Percentiles rank a stretch among this genome's conserved stretches.
Conservation (phyloP, 1,140 invertebrate genomes). For the Notospermus geniculatus region DNA sequence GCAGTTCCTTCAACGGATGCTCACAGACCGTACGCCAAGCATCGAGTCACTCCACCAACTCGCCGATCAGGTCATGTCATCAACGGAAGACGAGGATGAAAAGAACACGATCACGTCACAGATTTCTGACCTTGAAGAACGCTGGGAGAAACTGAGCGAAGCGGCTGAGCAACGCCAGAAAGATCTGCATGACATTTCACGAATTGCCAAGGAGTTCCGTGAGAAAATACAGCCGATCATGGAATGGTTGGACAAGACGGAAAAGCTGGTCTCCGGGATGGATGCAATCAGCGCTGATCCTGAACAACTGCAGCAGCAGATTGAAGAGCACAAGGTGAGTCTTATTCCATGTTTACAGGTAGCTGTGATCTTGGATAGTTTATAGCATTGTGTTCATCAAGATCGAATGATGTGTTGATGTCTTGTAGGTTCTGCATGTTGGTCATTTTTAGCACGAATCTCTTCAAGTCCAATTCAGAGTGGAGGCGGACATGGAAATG, state of each 20-base stretch:
- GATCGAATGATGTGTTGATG: too few species aligned
- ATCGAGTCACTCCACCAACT: constrained; percentile 65
- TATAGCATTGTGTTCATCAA: too few species aligned
- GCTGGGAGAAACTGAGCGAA: constrained; percentile 62
- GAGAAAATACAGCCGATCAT: constrained; percentile 85
- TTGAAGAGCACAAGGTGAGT: constrained; percentile 62
- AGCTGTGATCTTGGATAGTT: too few species aligned
- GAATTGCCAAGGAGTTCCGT: constrained; percentile 59
- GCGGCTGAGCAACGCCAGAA: constrained; percentile 81
- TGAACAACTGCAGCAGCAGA: constrained; percentile 84
- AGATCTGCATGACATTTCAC: constrained; percentile 70
- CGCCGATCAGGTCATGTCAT: constrained; percentile 34
- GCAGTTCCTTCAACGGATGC: constrained; percentile 91
- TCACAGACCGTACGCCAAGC: constrained; percentile 87
- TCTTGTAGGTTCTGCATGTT: too few species aligned
- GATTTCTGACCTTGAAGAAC: constrained; percentile 78
- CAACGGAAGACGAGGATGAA: constrained; percentile 65
- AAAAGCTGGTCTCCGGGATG: constrained; percentile 84
- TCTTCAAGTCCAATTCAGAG: too few species aligned
- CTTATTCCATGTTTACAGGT: too few species aligned
- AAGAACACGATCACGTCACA: constrained; percentile 84
- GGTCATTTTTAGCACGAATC: too few species aligned
- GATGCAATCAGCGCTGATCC: constrained; percentile 84
- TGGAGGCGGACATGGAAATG: too few species aligned
- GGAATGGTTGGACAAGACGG: constrained; percentile 86